phyloP scores from a whole-genome alignment of 2,797 vertebrate species.

The Oryzias dopingdopingensis region DNA sequence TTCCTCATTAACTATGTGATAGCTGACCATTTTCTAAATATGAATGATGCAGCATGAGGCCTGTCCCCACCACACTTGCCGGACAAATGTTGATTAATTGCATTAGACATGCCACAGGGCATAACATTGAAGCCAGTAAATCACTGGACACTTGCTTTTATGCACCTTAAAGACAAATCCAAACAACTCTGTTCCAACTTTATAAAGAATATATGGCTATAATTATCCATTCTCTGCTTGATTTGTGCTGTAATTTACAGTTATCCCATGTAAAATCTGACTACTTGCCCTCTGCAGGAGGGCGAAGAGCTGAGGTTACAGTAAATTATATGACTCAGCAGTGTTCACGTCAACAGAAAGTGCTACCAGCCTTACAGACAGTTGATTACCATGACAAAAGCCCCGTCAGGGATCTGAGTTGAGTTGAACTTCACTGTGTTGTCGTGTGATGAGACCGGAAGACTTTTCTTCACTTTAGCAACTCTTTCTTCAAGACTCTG shows the following conservation, averaged over 20 bases:
- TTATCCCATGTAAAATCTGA: constrained; percentile 12
- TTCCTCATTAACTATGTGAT: constrained; percentile 38
- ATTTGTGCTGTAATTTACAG: constrained; percentile 56
- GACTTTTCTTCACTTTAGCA: constrained; percentile 3
- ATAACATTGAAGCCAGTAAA: constrained; percentile 34
- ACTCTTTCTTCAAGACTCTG: constrained; percentile 5
- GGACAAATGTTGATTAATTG: constrained; percentile 37
- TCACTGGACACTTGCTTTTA: constrained; percentile 32
- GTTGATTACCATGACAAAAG: constrained; percentile 29
- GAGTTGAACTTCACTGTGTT: constrained; percentile 40
- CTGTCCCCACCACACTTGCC: constrained; percentile 10
- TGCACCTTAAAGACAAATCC: constrained; percentile 32
- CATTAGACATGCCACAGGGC: constrained; percentile 34
- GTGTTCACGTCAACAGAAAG: constrained; percentile 38
- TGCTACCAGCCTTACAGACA: constrained; percentile 38
- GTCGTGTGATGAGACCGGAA: constrained; percentile 8
- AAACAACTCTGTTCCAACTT: constrained; percentile 29
- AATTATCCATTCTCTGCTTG: constrained; percentile 50
- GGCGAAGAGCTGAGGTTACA: constrained; percentile 49
- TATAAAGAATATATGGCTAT: constrained; percentile 28
- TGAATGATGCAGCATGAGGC: constrained; percentile 44
- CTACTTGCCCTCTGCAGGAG: constrained; percentile 31
- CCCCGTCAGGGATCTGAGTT: constrained; percentile 35
- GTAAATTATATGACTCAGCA: constrained; percentile 55
- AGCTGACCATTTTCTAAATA: constrained; percentile 36